Evolutionary conservation across 2,888 invertebrate genomes (phyloP).

Genomic region (Netelia melanura): DNA sequence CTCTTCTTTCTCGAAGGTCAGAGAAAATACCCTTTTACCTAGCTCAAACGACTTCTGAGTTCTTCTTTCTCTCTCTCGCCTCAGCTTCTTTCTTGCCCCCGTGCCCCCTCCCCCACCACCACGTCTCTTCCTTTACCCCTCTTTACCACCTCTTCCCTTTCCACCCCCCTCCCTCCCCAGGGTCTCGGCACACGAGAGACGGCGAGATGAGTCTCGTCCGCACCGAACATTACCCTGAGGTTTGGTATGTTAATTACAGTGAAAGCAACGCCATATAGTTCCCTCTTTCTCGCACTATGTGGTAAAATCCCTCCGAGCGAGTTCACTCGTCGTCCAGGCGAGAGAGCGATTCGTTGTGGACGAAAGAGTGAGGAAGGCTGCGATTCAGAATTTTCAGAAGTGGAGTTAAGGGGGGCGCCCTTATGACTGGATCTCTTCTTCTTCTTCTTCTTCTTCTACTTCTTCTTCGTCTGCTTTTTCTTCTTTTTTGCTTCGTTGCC

Average conservation of each 20-base stretch:
- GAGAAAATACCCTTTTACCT: constrained; percentile 38
- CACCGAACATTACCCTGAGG: constrained; percentile 77
- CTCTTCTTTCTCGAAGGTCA: constrained; percentile 21
- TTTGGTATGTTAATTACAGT: constrained; percentile 85
- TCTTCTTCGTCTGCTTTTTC: constrained; percentile 25
- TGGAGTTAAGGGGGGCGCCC: constrained; percentile 10
- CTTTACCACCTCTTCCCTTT: background rate
- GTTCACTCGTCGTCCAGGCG: constrained; percentile 50
- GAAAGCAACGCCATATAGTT: constrained; percentile 76
- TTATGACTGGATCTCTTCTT: constrained; percentile 51
- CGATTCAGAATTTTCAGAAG: constrained; percentile 60
- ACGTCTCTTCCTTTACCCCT: background rate
- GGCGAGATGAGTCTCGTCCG: constrained; percentile 62
- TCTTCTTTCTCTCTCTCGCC: background rate
- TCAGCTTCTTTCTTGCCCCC: constrained; percentile 5
- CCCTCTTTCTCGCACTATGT: constrained; percentile 57
- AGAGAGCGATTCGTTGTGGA: constrained; percentile 70
- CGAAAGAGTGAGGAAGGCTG: constrained; percentile 38
- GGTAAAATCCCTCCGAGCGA: constrained; percentile 34
- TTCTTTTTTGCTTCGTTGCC: constrained; percentile 1
- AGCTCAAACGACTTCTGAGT: constrained; percentile 25
- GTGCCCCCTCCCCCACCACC: background rate
- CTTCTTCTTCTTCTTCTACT: constrained; percentile 67
- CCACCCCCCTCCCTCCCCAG: background rate
- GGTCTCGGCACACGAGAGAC: constrained; percentile 24